These are phyloP conservation scores for Leptopilina drosophilae DNA, from an alignment of 2,888 invertebrate species.

Conservation along the genomic window DNA sequence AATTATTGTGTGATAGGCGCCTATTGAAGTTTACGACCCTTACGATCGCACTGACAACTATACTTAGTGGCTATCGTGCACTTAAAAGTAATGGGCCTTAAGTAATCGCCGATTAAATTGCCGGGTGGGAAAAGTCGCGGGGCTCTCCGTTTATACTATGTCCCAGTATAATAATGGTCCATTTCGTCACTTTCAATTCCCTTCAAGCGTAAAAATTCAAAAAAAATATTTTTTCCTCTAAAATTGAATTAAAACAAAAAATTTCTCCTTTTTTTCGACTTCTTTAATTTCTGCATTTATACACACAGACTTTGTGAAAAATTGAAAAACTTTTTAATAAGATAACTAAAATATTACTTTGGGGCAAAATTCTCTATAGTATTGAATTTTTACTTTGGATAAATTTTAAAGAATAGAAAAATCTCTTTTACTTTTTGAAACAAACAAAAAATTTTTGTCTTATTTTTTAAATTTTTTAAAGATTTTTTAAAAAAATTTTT, in stretches of 20 bases:
- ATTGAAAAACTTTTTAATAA: too few species aligned
- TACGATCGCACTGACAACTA: slow-evolving; percentile 41
- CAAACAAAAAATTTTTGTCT: too few species aligned
- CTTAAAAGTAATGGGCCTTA: slow-evolving; percentile 52
- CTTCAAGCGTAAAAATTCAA: neutral
- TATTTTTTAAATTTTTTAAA: too few species aligned
- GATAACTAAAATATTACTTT: neutral
- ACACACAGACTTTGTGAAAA: too few species aligned
- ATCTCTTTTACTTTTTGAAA: too few species aligned
- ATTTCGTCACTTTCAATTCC: slow-evolving; percentile 4
- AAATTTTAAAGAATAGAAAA: neutral
- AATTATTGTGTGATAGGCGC: slow-evolving; percentile 8
- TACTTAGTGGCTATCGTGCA: slow-evolving; percentile 48
- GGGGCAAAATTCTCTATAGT: neutral
- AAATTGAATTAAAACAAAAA: neutral
- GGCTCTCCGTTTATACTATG: slow-evolving; percentile 11
- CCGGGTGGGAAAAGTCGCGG: slow-evolving; percentile 31
- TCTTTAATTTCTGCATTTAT: too few species aligned
- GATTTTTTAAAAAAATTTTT: too few species aligned
- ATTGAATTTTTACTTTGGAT: neutral
- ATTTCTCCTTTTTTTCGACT: too few species aligned
- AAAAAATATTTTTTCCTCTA: neutral
- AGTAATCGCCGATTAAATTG: slow-evolving; percentile 53
- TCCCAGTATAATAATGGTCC: slow-evolving; percentile 9
- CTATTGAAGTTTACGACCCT: slow-evolving; percentile 43